Evolutionary conservation across 2,888 invertebrate genomes (phyloP).

Genomic region (Calephelis perditalis): DNA sequence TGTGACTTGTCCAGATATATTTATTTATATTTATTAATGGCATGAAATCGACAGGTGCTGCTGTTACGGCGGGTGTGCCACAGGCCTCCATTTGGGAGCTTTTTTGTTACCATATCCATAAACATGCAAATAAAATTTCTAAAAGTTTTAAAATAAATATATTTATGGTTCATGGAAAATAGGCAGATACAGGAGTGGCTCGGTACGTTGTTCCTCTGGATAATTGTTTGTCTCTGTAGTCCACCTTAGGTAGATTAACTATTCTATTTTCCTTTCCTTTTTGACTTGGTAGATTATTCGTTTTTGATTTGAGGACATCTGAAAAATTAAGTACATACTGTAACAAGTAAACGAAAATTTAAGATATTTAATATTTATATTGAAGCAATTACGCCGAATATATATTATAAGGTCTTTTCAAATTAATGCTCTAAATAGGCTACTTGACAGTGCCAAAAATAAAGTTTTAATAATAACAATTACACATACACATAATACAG

Average conservation of each 20-base stretch:
- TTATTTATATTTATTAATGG: too few relatives aligned
- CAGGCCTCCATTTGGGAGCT: too few relatives aligned
- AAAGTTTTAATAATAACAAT: too few relatives aligned
- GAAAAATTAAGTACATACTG: conserved; percentile 27
- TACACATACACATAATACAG: too few relatives aligned
- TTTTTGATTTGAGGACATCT: conserved; percentile 37
- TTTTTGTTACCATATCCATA: too few relatives aligned
- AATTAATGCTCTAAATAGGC: too few relatives aligned
- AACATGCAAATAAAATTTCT: too few relatives aligned
- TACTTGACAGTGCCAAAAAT: too few relatives aligned
- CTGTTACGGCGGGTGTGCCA: too few relatives aligned
- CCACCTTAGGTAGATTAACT: conserved; percentile 57
- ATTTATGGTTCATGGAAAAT: conserved; percentile 49
- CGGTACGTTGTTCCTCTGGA: conserved; percentile 52
- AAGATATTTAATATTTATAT: too few relatives aligned
- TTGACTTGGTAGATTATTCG: conserved; percentile 31
- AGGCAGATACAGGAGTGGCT: conserved; percentile 66
- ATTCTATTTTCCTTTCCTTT: conserved; percentile 63
- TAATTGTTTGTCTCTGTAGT: conserved; percentile 65
- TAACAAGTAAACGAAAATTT: not conserved
- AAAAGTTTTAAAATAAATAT: not conserved
- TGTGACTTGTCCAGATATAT: too few relatives aligned
- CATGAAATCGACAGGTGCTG: too few relatives aligned
- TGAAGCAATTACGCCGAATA: not conserved
- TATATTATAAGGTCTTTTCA: not conserved